Conservation (phyloP, 2,113 vertebrate genomes). For the Phyllostomus hastatus region DNA sequence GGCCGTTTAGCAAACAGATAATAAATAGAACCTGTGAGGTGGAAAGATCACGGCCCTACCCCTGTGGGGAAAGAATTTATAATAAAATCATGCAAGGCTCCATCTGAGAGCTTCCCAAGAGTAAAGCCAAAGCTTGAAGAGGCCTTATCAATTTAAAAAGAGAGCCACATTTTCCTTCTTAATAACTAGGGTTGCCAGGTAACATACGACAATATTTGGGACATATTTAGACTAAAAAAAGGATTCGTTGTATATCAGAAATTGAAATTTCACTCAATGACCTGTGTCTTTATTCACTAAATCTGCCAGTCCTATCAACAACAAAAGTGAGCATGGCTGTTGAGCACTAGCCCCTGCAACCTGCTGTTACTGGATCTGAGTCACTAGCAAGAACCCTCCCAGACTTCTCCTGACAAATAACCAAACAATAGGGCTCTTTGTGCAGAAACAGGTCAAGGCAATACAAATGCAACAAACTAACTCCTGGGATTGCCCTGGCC, state of each 20-base stretch:
- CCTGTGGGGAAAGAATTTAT: conserved; percentile 29
- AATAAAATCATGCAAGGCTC: conserved; percentile 2
- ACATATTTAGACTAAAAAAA: not conserved
- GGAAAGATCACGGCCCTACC: not conserved
- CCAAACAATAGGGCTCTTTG: conserved; percentile 60
- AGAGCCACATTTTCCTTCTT: not conserved
- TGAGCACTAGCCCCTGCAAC: not conserved
- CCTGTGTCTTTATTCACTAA: not conserved
- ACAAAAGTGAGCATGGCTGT: not conserved
- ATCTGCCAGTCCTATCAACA: not conserved
- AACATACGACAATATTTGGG: not conserved
- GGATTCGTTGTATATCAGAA: not conserved
- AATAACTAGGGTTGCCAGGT: not conserved
- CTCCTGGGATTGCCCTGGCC: not conserved
- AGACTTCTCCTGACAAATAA: conserved; percentile 6
- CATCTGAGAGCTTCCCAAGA: not conserved
- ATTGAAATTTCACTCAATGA: not conserved
- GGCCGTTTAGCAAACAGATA: conserved; percentile 61
- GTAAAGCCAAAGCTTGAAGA: not conserved
- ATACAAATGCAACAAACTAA: conserved; percentile 33
- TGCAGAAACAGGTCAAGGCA: conserved; percentile 66
- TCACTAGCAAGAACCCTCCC: not conserved
- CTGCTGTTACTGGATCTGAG: not conserved
- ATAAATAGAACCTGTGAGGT: conserved; percentile 9
- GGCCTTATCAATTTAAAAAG: not conserved